Evolutionary conservation across 2,888 invertebrate species (phyloP).

Genomic region (Helleia helle): DNA sequence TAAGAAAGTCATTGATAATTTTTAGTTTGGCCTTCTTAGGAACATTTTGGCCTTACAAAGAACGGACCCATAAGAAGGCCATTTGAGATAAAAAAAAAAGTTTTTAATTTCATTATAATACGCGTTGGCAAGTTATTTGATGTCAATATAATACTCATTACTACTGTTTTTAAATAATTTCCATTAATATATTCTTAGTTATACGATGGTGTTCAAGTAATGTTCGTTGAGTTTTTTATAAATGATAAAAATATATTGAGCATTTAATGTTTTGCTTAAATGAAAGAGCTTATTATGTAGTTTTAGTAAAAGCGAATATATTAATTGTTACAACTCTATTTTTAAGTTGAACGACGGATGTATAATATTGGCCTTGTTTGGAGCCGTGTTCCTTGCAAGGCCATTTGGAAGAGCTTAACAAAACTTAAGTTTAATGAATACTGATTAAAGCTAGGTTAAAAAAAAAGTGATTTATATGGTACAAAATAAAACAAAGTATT

Average conservation of each 20-base stretch:
- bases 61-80: constrained; percentile 18
- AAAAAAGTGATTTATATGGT: no score
- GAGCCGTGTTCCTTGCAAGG: no score
- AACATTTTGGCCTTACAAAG: constrained; percentile 20
- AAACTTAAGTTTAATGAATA: no score
- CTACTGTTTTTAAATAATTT: constrained; percentile 9
- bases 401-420: no score
- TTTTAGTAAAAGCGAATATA: no score
- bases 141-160: constrained; percentile 11
- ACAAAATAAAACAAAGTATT: no score
- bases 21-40: constrained; percentile 19
- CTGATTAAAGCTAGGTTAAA: no score
- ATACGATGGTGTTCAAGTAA: constrained; percentile 11
- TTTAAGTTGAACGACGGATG: no score
- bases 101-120: constrained; percentile 10
- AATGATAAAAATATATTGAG: constrained; percentile 6
- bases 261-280: constrained; percentile 5
- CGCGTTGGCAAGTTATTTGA: constrained; percentile 10
- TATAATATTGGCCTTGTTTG: no score
- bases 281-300: constrained; percentile 1
- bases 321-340: no score
- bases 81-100: constrained; percentile 13
- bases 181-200: no score
- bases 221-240: constrained; percentile 11
- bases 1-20: constrained; percentile 6